A percentile compares a stretch with the other conserved stretches of the same genome.
Conservation (phyloP, 2,113 vertebrate genomes). For the Cavia porcellus region DNA sequence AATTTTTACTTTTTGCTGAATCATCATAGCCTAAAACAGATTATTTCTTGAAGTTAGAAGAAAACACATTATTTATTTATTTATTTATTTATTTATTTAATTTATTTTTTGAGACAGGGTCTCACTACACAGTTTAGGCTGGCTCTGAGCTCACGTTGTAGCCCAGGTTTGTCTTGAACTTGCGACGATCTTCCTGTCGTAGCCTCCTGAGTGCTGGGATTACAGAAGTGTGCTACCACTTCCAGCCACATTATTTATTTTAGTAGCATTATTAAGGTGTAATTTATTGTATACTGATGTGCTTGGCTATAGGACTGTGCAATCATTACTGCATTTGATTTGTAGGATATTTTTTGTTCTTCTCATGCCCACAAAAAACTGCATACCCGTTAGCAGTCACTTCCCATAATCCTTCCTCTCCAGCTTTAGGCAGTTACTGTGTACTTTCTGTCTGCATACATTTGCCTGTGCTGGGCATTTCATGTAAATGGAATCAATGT, state of each 20-base stretch:
- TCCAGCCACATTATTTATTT: too few relatives aligned
- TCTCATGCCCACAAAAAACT: neutral
- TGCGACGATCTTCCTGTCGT: too few relatives aligned
- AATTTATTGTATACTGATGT: neutral
- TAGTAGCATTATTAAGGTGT: neutral
- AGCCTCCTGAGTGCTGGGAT: too few relatives aligned
- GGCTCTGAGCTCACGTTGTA: too few relatives aligned
- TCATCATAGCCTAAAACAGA: neutral
- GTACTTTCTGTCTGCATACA: neutral
- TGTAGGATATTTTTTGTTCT: conserved; percentile 32
- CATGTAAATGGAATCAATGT: neutral
- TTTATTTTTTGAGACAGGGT: too few relatives aligned
- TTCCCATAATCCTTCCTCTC: neutral
- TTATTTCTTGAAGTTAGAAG: neutral
- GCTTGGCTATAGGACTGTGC: neutral
- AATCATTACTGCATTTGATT: neutral
- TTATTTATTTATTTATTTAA: too few relatives aligned
- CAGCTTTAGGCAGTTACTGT: neutral
- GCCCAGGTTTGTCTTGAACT: too few relatives aligned
- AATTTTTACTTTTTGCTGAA: neutral
- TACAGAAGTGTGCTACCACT: too few relatives aligned
- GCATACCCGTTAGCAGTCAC: neutral
- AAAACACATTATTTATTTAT: neutral
- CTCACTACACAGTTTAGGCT: too few relatives aligned
- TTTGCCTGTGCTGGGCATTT: neutral